A percentile compares a stretch with the other conserved stretches of the same genome.
Evolutionary conservation across 2,113 vertebrate genomes (phyloP).

Genomic region (Perccottus glenii): DNA sequence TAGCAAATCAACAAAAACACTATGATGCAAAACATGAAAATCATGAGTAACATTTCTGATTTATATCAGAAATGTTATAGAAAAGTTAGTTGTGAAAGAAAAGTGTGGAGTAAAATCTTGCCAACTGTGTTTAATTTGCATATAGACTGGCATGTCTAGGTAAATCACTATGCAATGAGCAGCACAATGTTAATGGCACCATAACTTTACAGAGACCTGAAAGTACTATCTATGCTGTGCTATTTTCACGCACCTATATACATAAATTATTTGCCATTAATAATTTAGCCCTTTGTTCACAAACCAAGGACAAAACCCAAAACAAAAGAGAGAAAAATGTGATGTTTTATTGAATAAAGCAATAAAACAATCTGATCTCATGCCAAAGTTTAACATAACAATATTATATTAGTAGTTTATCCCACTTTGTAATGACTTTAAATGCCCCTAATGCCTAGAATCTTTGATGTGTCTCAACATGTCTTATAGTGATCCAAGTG

Average conservation of each 20-base stretch:
- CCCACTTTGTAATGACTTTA: no score
- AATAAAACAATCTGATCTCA: background rate
- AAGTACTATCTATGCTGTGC: background rate
- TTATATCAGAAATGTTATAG: no score
- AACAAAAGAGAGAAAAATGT: background rate
- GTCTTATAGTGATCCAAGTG: no score
- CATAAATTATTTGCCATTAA: slow-evolving; percentile 29
- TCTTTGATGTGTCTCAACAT: no score
- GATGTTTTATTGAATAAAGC: background rate
- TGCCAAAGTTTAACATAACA: background rate
- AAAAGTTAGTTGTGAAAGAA: background rate
- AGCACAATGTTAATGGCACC: slow-evolving; percentile 18
- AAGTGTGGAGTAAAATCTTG: background rate
- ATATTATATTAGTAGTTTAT: no score
- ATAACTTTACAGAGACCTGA: slow-evolving; percentile 34
- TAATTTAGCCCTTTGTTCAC: slow-evolving; percentile 24
- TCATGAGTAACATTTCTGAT: no score
- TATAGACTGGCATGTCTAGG: background rate
- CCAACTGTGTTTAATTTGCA: slow-evolving; percentile 3
- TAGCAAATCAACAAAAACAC: no score
- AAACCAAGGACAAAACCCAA: slow-evolving; percentile 25
- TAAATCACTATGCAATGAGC: slow-evolving; percentile 26
- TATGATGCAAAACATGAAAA: no score
- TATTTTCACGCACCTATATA: background rate
- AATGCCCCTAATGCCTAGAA: no score